Evolutionary conservation across 1,140 invertebrate genomes (phyloP), one percentile per base, ranked within the genome.

Genomic region (Drosophila pseudoananassae): DNA sequence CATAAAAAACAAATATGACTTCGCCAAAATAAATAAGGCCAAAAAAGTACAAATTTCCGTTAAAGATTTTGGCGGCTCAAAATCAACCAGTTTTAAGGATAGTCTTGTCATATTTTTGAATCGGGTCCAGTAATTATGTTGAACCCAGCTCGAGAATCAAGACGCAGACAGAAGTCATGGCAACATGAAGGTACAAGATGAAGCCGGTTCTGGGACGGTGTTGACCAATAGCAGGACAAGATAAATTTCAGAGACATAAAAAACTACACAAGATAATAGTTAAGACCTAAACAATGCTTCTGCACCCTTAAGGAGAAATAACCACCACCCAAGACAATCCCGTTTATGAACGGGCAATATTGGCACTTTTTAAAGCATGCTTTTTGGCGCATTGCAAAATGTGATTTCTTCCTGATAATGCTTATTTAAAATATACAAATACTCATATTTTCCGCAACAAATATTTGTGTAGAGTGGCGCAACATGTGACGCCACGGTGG

Each of bases 131-230:
- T 31, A 88, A 87, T 88, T 87, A 88, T 70, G 75, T 46, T 66
- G 59, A 88, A 66, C 72, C 52, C 54, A n/a, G 33, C 17, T 33
- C 10, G 40, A 75, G 40, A 75, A 79, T 64, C 65, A 66, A 66
- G 76, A 50, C 64, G 83, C 53, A 73, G 83, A 82, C 66, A 88
- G 75, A 79, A 88, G 78, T 88, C 82, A 87, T 20, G 46, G 36
- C 43, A 70, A 60, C 46, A 61, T n/a, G 14, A 29, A 23, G 31
- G 29, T n/a, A 2, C 20, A 25, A 9, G 33, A 31, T 27, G 14
- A 50, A 51, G 40, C 50, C 61, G 20, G 40, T 58, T 59, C 29
- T 50, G 47, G 72, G 72, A 77, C 15, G 43, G n/a, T 36, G 43
- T n/a, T 47, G 14, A 56, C 56, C 73, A 76, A 77, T 77, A 17